phyloP scores from a whole-genome alignment of 2,888 invertebrate species.

The Panzeria rudis region DNA sequence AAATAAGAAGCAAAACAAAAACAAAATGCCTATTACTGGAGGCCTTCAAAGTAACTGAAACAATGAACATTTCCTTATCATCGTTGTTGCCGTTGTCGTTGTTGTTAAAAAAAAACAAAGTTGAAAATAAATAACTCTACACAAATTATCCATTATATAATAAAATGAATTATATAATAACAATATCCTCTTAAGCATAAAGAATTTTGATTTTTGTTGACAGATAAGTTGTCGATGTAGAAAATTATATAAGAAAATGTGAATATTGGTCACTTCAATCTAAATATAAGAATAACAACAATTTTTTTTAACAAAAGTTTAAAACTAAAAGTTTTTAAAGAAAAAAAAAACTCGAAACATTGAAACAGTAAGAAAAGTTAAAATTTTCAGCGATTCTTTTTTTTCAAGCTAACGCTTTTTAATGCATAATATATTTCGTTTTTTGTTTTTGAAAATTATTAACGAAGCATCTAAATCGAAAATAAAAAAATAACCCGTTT shows the following conservation, averaged over 20 bases:
- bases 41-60: conserved; percentile 71
- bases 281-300: background rate
- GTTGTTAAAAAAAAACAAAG: conserved; percentile 1
- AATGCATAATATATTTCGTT: too few species aligned
- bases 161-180: conserved; percentile 54
- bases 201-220: conserved; percentile 10
- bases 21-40: conserved; percentile 55
- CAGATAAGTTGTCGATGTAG: conserved; percentile 5
- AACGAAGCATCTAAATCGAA: too few species aligned
- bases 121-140: conserved; percentile 38
- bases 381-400: background rate
- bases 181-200: conserved; percentile 37
- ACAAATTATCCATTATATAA: conserved; percentile 57
- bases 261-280: background rate
- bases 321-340: background rate
- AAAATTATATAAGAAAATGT: background rate
- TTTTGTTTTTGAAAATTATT: too few species aligned
- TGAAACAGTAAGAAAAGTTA: background rate
- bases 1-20: conserved; percentile 58
- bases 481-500: too few species aligned
- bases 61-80: conserved; percentile 65
- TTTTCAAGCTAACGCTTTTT: background rate
- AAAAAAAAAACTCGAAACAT: background rate
- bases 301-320: background rate
- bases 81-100: background rate